Base-by-base conservation (phyloP, 2,888 invertebrate genomes). In the Chrysolina haemoptera region DNA sequence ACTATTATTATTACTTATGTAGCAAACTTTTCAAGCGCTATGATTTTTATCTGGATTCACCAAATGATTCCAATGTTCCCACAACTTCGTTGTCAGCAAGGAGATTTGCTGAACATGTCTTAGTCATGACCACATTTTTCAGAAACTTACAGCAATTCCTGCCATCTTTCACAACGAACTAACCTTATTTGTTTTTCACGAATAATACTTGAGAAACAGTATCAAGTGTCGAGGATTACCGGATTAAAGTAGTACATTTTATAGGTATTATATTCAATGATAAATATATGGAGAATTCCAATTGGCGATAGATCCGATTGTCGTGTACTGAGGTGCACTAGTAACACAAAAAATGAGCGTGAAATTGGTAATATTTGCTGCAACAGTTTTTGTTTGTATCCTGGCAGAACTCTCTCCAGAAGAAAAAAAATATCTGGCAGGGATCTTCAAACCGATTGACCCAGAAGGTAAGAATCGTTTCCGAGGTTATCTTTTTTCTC, bases 381-480 rank as follows among this genome's bases (percentile, higher is more conserved):
- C 50, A 6, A 16, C 18, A 18, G 6, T 50, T 50, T 50, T 18
- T 50, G 50, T 50, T 18, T n/a, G 50, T 50, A 18, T 50, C 4
- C 0, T 8, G 18, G 50, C 50, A 50, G 50, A 50, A 1, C 18
- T 50, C n/a, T 50, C 50, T 50, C 16, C n/a, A 50, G 50, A 0
- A 8, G 16, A 50, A 1, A 50, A 50, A 14, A 43, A 43, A 14
- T 43, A 14, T 50, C n/a, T 50, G 10, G 9, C 2, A 9, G 1
- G 10, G 18, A 50, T 50, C 18, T 50, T 50, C 50, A 9, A 9
- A 50, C 18, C 50, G 18, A 10, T 50, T 18, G n/a, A 50, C 6
- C 50, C 50, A 50, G 50, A 10, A 50, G 50, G 50, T 50, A 50
- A 18, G 50, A 18, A 50, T 50, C 3, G 18, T 50, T 50, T 50